Percentiles rank a stretch among this genome's conserved stretches.
phyloP scores from a whole-genome alignment of 1,140 invertebrate species.

The Saxidomus purpurata region DNA sequence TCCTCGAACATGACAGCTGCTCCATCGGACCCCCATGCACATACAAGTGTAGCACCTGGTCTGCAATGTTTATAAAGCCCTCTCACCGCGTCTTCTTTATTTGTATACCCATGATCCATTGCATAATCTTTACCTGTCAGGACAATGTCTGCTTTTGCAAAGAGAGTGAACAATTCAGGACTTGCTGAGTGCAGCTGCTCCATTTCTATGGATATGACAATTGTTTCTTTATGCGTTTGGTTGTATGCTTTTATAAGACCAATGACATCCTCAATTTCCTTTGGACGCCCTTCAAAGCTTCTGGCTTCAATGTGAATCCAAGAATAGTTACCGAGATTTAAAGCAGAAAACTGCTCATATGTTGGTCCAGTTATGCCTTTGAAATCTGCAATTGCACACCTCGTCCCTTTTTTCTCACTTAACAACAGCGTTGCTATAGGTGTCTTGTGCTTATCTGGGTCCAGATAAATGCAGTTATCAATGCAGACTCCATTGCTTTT shows the following conservation, averaged over 20 bases:
- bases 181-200: constrained; percentile 86
- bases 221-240: constrained; percentile 77
- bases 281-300: constrained; percentile 86
- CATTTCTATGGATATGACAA: constrained; percentile 90
- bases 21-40: constrained; percentile 90
- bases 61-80: constrained; percentile 84
- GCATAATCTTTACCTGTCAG: constrained; percentile 90
- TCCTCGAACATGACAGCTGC: constrained; percentile 88
- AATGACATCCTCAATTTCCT: constrained; percentile 89
- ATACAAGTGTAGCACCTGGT: constrained; percentile 87
- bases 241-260: constrained; percentile 88
- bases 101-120: constrained; percentile 86
- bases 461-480: neutral
- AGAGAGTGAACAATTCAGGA: constrained; percentile 78
- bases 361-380: neutral
- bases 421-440: constrained; percentile 82
- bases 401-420: constrained; percentile 87
- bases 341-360: neutral
- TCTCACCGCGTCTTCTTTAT: constrained; percentile 88
- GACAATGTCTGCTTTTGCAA: constrained; percentile 89
- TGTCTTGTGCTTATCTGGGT: neutral
- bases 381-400: constrained; percentile 88
- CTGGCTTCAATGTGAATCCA: constrained; percentile 56
- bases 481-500: neutral
- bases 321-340: neutral